These are phyloP conservation scores for Heteromyza rotundicornis DNA, from an alignment of 2,888 invertebrate genomes.

Conservation along the genomic window DNA sequence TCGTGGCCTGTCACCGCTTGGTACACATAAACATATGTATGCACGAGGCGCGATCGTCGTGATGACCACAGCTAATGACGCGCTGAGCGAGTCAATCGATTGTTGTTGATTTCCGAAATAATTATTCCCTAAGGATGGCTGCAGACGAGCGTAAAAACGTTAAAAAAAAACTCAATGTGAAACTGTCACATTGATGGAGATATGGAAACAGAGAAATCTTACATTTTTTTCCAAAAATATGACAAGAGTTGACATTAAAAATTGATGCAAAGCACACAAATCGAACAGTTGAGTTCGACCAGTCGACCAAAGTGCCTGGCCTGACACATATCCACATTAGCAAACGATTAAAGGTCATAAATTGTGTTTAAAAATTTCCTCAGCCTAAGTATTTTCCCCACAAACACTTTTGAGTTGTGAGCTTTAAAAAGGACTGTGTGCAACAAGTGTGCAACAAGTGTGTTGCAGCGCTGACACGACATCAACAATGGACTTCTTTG, in stretches of 20 bases:
- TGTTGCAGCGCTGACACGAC: slow-evolving; percentile 16
- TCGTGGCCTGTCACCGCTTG: slow-evolving; percentile 57
- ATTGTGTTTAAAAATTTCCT: not conserved
- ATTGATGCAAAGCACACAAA: too few relatives aligned
- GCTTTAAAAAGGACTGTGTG: too few relatives aligned
- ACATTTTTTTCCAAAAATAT: too few relatives aligned
- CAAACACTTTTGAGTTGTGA: too few relatives aligned
- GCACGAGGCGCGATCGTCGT: slow-evolving; percentile 17
- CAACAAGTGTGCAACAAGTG: slow-evolving; percentile 13
- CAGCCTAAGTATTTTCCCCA: too few relatives aligned
- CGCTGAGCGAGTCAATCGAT: slow-evolving; percentile 13
- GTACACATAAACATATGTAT: slow-evolving; percentile 39
- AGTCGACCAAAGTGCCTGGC: too few relatives aligned
- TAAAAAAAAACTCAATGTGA: not conserved
- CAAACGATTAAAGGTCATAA: too few relatives aligned
- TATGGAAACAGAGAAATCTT: not conserved
- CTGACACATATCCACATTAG: too few relatives aligned
- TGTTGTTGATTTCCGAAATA: slow-evolving; percentile 31
- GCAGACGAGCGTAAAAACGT: slow-evolving; percentile 24
- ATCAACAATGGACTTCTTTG: slow-evolving; percentile 58
- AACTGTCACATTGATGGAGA: not conserved
- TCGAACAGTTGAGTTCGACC: too few relatives aligned
- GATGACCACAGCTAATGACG: slow-evolving; percentile 27
- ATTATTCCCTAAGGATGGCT: slow-evolving; percentile 38
- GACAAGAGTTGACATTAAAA: too few relatives aligned